Evolutionary conservation across 2,113 vertebrate species (phyloP).

Genomic region (Tretioscincus oriximinensis): DNA sequence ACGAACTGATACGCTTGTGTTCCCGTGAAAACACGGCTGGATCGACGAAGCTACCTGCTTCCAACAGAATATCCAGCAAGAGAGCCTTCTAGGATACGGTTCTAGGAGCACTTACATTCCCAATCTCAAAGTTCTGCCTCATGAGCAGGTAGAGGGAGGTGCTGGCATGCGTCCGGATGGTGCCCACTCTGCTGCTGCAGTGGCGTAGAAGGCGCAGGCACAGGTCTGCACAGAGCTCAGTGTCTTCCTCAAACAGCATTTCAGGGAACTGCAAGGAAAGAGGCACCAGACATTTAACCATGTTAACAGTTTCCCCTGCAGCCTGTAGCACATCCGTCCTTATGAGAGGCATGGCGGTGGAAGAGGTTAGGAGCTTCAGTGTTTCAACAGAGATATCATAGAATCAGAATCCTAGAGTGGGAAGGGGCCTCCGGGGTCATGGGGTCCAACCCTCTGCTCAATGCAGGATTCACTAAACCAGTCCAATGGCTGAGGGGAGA

Average conservation of each 20-base stretch:
- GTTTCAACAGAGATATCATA: too few species aligned
- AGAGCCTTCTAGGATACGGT: too few species aligned
- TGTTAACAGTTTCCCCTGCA: neutral
- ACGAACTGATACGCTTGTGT: neutral
- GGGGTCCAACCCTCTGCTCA: too few species aligned
- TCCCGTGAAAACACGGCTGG: neutral
- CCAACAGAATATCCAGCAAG: neutral
- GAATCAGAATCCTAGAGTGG: too few species aligned
- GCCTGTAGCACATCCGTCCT: too few species aligned
- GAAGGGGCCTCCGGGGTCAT: too few species aligned
- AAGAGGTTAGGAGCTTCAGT: too few species aligned
- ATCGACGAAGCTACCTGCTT: neutral
- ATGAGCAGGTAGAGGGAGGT: conserved; percentile 93
- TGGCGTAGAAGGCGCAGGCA: conserved; percentile 89
- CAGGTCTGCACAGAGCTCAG: conserved; percentile 88
- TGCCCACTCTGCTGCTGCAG: conserved; percentile 83
- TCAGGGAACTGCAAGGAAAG: conserved; percentile 81
- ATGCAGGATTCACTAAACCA: too few species aligned
- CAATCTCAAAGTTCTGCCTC: conserved; percentile 94
- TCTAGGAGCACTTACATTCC: conserved; percentile 75
- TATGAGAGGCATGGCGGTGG: too few species aligned
- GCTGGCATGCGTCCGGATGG: conserved; percentile 85
- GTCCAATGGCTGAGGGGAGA: too few species aligned
- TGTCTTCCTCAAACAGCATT: conserved; percentile 93
- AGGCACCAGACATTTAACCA: neutral